Evolutionary conservation across 2,113 vertebrate genomes (phyloP), one percentile per base, ranked within the genome.

Genomic region (Brienomyrus brachyistius): DNA sequence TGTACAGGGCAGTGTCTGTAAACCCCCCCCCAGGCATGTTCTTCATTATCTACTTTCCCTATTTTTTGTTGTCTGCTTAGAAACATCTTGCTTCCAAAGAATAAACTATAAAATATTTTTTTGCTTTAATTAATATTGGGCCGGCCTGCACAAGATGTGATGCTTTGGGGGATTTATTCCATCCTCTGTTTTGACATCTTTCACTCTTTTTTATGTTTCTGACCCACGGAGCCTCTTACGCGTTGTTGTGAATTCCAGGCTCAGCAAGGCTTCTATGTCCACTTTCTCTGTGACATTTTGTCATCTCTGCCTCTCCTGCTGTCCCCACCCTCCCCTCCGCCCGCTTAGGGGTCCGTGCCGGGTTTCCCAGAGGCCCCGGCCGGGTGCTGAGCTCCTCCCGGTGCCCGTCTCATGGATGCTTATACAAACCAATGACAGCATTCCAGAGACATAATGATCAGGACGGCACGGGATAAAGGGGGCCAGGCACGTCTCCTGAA

Each of bases 401-500:
- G 91, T 94, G 91, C 35, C 50, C 51, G 88, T 92, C 48, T 80
- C 87, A 89, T 90, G 85, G 83, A 90, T 90, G 92, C 91, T 94
- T 93, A 94, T 66, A 89, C 92, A 95, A 95, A 95, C 92, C 95
- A 94, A 91, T 92, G 89, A 7, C 70, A n/a, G 90, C 92, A 94
- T 96, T 96, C 94, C 93, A 91, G 35, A 87, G 82, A 84, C 54
- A 70, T 66, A 89, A 91, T 90, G 91, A 94, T 88, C 91, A 93
- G 89, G 91, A 91, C 92, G 90, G 92, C 27, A 19, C 5, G 11
- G 47, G 11, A n/a, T 23, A 27, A 43, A 90, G 89, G 45, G n/a
- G n/a, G 59, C 51, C 52, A 54, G 45, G 77, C 52, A 2, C n/a
- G 88, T 15, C 21, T 31, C 48, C 5, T 13, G 2, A 54, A 52